A percentile compares a stretch with the other conserved stretches of the same genome.
Conservation (phyloP, 1,140 invertebrate species). For the Dendroctonus valens region DNA sequence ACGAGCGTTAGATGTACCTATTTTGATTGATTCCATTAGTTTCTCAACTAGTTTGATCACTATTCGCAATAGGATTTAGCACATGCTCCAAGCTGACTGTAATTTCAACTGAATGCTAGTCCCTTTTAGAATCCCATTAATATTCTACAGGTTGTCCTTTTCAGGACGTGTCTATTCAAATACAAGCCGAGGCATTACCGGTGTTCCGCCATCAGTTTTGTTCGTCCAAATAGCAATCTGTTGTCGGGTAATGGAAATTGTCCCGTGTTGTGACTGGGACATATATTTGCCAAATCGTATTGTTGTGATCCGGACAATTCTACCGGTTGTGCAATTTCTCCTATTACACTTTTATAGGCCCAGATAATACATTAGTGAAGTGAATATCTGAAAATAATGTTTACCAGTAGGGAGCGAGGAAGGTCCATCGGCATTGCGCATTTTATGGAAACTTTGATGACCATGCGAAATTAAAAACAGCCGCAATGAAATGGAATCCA, state of each 20-base stretch:
- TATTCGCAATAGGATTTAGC: neutral
- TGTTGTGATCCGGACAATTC: slow-evolving; percentile 6
- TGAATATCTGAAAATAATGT: no score
- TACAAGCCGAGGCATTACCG: slow-evolving; percentile 39
- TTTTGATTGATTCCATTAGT: no score
- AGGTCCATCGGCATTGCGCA: neutral
- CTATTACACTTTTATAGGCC: no score
- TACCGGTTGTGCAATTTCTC: neutral
- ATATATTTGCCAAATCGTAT: slow-evolving; percentile 10
- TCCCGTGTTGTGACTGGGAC: slow-evolving; percentile 4
- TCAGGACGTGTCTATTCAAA: slow-evolving; percentile 39
- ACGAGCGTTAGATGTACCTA: no score
- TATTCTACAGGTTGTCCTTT: slow-evolving; percentile 43
- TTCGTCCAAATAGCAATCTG: slow-evolving; percentile 45
- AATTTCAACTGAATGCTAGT: slow-evolving; percentile 7
- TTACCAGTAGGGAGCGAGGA: no score
- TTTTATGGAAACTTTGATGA: neutral
- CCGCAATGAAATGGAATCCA: slow-evolving; percentile 8
- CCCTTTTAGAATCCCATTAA: slow-evolving; percentile 39
- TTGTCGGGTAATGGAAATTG: slow-evolving; percentile 42
- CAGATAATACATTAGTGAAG: no score
- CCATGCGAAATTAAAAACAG: slow-evolving; percentile 16
- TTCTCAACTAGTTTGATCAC: no score
- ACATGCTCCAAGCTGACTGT: slow-evolving; percentile 1
- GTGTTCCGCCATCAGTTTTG: slow-evolving; percentile 40